These are phyloP conservation scores for Ictalurus furcatus DNA, from an alignment of 2,113 vertebrate genomes.

Conservation along the genomic window DNA sequence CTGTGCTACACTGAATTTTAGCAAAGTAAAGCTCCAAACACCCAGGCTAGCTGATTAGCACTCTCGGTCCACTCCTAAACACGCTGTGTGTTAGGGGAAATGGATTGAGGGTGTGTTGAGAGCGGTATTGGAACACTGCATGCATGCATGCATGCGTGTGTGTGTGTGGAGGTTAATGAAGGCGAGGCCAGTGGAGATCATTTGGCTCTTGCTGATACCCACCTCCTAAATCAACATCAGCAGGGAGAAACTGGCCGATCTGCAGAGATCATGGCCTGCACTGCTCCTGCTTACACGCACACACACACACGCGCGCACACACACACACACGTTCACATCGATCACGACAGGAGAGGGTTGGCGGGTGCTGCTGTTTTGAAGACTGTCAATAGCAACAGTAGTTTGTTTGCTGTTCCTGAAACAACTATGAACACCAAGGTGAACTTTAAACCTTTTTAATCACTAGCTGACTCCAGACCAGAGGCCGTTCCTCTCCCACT, in stretches of 20 bases:
- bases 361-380: background rate
- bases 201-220: slow-evolving; percentile 71
- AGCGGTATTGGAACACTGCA: background rate
- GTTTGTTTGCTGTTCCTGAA: slow-evolving; percentile 24
- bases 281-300: slow-evolving; percentile 71
- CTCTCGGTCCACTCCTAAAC: background rate
- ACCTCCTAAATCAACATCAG: slow-evolving; percentile 71
- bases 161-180: slow-evolving; percentile 70
- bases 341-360: background rate
- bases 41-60: too few species aligned
- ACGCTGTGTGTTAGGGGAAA: background rate
- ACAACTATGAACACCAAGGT: slow-evolving; percentile 5
- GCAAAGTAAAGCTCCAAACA: background rate
- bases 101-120: background rate
- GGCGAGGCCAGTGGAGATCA: slow-evolving; percentile 67
- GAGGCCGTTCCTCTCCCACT: background rate
- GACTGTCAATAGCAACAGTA: background rate
- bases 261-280: slow-evolving; percentile 48
- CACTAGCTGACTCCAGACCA: background rate
- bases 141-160: slow-evolving; percentile 48
- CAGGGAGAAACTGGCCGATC: slow-evolving; percentile 65
- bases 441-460: background rate
- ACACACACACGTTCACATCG: background rate
- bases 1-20: background rate
- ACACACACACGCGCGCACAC: background rate